Base-by-base conservation (phyloP, 2,888 invertebrate genomes). In the Ommatoiulus sabulosus region DNA sequence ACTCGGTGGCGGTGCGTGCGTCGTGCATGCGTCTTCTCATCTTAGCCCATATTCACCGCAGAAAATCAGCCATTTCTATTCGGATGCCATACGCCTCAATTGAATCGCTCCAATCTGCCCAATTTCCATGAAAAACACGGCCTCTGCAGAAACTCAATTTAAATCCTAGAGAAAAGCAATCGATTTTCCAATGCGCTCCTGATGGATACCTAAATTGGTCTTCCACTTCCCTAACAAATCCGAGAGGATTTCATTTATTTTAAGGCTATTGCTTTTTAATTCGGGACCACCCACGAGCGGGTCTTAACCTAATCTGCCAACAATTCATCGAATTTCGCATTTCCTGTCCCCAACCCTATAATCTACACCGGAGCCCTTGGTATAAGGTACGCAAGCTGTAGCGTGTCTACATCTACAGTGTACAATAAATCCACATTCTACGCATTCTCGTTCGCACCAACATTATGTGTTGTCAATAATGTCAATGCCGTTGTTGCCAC, bases 251-350 rank as follows among this genome's bases (percentile, higher is more conserved):
- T 72, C 72, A 72, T 72, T 72, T 72, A 72, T 72, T 72, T 72
- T 72, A 72, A 72, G 72, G 72, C 72, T 72, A 72, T 72, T 72
- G 72, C 7, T 72, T 72, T 72, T 72, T 72, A 72, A 72, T 72
- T 72, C 72, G 72, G 72, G 72, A 2, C 72, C 72, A 20, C n/a
- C 72, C 72, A 20, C 24, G 20, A 10, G 5, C 8, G 72, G 72
- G 72, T 8, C 72, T 72, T 72, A 72, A 72, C 72, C 72, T 72
- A 24, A 72, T 72, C 72, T 24, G 24, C 72, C 72, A 72, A 24
- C 24, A 24, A 24, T 72, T 72, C n/a, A 57, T 57, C 57, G 72
- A 0, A 8, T 72, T 72, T 72, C 72, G 24, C 72, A 24, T 72
- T 72, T 24, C 72, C 72, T 24, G 24, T 72, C 72, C 72, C 72